Evolutionary conservation across 2,888 invertebrate genomes (phyloP).

Genomic region (Stenichneumon culpator): DNA sequence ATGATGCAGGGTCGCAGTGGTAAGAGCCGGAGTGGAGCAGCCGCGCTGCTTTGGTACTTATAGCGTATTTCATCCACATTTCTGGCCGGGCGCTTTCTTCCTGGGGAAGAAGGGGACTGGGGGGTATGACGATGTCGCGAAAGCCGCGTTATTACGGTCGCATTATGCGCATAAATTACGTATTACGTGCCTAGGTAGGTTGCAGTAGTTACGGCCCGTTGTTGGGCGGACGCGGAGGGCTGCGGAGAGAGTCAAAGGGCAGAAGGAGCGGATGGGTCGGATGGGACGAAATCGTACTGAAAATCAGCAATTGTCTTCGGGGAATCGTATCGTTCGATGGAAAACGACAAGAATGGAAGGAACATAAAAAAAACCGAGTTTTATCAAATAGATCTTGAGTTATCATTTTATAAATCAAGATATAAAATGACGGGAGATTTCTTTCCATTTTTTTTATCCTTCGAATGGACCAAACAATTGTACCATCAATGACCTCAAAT

Average conservation of each 20-base stretch:
- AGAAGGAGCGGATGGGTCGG: background rate
- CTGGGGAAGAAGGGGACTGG: background rate
- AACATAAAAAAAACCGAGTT: too few species aligned
- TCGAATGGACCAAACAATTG: too few species aligned
- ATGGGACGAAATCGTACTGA: background rate
- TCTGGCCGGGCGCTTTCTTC: background rate
- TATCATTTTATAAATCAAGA: too few species aligned
- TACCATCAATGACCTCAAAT: too few species aligned
- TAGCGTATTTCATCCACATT: background rate
- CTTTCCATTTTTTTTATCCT: too few species aligned
- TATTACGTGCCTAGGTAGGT: conserved; percentile 42
- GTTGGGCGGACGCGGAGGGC: background rate
- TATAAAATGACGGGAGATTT: too few species aligned
- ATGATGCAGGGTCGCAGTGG: background rate
- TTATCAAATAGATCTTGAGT: too few species aligned
- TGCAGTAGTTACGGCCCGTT: background rate
- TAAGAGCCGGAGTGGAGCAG: background rate
- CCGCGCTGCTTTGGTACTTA: background rate
- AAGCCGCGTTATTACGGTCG: conserved; percentile 42
- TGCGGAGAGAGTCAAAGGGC: background rate
- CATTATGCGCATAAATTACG: conserved; percentile 51
- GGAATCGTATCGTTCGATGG: background rate
- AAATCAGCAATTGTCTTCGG: background rate
- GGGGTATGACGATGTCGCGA: conserved; percentile 18
- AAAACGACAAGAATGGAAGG: background rate